Conservation (phyloP, 1,140 invertebrate species). For the Papilio machaon region DNA sequence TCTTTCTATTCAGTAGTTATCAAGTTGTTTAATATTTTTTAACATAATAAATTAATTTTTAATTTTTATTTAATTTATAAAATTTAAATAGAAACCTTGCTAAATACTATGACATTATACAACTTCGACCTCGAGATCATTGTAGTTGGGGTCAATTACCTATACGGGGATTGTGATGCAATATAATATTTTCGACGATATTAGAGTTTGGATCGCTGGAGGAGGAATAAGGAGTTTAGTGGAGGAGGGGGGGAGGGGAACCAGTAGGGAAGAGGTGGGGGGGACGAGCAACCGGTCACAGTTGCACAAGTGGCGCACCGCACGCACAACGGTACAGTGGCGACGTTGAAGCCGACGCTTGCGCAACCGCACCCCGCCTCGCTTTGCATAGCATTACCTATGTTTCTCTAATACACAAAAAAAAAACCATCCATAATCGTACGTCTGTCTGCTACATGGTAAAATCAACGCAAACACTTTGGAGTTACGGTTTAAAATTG, state of each 20-base stretch:
- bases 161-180: slow-evolving; percentile 31
- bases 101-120: background rate
- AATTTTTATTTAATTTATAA: slow-evolving; percentile 4
- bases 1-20: too few species aligned
- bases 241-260: background rate
- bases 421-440: slow-evolving; percentile 15
- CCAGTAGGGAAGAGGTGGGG: background rate
- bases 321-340: slow-evolving; percentile 29
- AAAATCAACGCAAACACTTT: background rate
- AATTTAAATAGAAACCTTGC: background rate
- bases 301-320: slow-evolving; percentile 11
- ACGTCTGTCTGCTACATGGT: background rate
- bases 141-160: slow-evolving; percentile 20
- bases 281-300: slow-evolving; percentile 11
- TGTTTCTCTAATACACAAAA: slow-evolving; percentile 23
- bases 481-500: background rate
- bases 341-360: background rate
- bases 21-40: too few species aligned
- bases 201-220: slow-evolving; percentile 14
- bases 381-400: slow-evolving; percentile 24
- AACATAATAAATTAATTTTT: too few species aligned
- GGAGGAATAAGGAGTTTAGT: background rate
- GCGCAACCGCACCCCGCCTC: slow-evolving; percentile 18
- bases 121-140: slow-evolving; percentile 10
- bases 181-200: slow-evolving; percentile 31